Conservation (phyloP, 2,113 vertebrate genomes). For the Crotalus helleri region DNA sequence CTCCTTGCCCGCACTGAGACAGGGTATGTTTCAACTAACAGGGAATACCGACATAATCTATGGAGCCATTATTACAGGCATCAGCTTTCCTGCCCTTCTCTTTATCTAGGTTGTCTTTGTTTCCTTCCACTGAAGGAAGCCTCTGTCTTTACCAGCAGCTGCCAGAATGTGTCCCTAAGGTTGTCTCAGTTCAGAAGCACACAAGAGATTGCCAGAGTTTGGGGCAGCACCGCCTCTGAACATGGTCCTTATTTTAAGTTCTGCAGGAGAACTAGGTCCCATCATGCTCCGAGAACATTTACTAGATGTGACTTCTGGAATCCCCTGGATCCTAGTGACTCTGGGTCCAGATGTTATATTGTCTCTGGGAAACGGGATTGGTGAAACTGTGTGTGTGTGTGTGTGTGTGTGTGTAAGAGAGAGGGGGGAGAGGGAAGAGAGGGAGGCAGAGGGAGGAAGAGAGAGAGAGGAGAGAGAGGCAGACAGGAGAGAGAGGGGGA, state of each 20-base stretch:
- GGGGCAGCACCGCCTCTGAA: background rate
- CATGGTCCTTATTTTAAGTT: background rate
- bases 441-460: too few relatives aligned
- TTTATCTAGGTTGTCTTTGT: constrained; percentile 3
- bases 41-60: constrained; percentile 16
- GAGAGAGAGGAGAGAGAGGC: too few relatives aligned
- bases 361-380: background rate
- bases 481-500: too few relatives aligned
- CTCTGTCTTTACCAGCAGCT: background rate
- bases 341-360: background rate
- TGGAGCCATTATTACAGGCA: constrained; percentile 24
- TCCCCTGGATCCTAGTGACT: background rate
- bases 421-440: background rate
- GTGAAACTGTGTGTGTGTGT: background rate
- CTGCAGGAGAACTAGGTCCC: background rate
- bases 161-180: background rate
- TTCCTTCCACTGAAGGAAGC: constrained; percentile 18
- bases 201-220: background rate
- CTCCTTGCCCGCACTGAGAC: background rate
- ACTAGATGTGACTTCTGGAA: background rate
- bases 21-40: background rate
- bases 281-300: background rate
- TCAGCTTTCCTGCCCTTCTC: constrained; percentile 36
- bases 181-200: background rate
- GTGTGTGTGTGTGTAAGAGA: too few relatives aligned